Percentiles rank a stretch among this genome's conserved stretches.
phyloP scores from a whole-genome alignment of 2,888 invertebrate genomes.

The Lissocephala sabroskyi region DNA sequence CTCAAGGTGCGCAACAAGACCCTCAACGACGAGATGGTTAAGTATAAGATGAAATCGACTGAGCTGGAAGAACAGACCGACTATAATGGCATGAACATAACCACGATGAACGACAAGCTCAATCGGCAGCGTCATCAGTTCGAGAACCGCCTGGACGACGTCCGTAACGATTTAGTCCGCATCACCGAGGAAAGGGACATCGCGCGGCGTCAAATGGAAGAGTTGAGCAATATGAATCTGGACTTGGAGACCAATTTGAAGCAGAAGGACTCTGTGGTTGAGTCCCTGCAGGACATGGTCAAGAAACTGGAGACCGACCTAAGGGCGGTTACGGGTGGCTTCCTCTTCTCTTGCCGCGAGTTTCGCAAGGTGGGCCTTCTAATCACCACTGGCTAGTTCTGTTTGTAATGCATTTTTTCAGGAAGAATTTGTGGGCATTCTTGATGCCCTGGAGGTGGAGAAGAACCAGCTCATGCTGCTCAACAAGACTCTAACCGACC shows the following conservation, averaged over 20 bases:
- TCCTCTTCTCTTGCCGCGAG: constrained; percentile 69
- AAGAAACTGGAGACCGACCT: constrained; percentile 65
- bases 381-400: too few relatives aligned
- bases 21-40: constrained; percentile 78
- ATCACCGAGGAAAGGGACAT: constrained; percentile 43
- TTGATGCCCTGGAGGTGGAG: constrained; percentile 67
- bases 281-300: constrained; percentile 41
- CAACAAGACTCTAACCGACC: constrained; percentile 50
- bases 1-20: constrained; percentile 80
- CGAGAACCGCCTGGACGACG: constrained; percentile 58
- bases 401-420: too few relatives aligned
- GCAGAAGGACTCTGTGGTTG: constrained; percentile 47
- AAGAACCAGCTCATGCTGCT: constrained; percentile 59
- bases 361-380: constrained; percentile 69
- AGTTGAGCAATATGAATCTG: constrained; percentile 53
- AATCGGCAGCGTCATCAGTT: constrained; percentile 58
- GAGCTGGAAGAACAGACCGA: constrained; percentile 78
- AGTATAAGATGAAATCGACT: constrained; percentile 76
- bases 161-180: constrained; percentile 44
- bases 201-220: constrained; percentile 43
- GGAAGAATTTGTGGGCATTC: constrained; percentile 68
- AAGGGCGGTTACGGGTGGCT: constrained; percentile 67
- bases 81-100: constrained; percentile 78
- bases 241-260: constrained; percentile 48
- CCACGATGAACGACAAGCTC: constrained; percentile 74